Evolutionary conservation across 2,888 invertebrate genomes (phyloP), one percentile per base, ranked within the genome.

Genomic region (Camponotus fellah): DNA sequence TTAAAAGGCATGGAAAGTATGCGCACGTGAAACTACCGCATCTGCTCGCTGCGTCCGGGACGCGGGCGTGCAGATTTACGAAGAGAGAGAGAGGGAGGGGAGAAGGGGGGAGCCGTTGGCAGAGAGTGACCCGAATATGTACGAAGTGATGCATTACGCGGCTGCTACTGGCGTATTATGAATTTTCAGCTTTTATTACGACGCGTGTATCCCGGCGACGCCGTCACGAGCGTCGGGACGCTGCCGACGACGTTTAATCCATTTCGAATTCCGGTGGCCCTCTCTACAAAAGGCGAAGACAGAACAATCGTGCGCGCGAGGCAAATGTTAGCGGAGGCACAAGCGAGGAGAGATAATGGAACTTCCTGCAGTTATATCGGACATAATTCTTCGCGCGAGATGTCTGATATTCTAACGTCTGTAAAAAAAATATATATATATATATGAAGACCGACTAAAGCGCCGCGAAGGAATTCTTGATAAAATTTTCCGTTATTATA

Each of bases 171-270:
- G 81, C 88, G 82, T 86, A 90, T 91, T 92, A 91, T 90, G 90
- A 91, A 91, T 91, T 92, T 91, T 88, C 85, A 82, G 84, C 83
- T 89, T 89, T 90, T 90, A 91, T 87, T 82, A 87, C 84, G 74
- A 83, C 71, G 72, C 82, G 83, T 62, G 80, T 80, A 77, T 85
- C 86, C 68, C 21, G 72, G 40, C 65, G 58, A 79, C 74, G 64
- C 53, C 85, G 34, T 34, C 58, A 43, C 66, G 74, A 65, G 21
- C 40, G 49, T 32, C 65, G 66, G 64, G 71, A 80, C 71, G 40
- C 71, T 74, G 77, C 53, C 66, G 68, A 60, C 80, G 84, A 82
- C 82, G 84, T 82, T 85, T 81, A 72, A 86, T 84, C 77, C 71
- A 71, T 86, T 82, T 72, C 62, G 49, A 69, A 82, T 77, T 49